Conservation (phyloP, 2,888 invertebrate genomes). For the Drosophila affinis region DNA sequence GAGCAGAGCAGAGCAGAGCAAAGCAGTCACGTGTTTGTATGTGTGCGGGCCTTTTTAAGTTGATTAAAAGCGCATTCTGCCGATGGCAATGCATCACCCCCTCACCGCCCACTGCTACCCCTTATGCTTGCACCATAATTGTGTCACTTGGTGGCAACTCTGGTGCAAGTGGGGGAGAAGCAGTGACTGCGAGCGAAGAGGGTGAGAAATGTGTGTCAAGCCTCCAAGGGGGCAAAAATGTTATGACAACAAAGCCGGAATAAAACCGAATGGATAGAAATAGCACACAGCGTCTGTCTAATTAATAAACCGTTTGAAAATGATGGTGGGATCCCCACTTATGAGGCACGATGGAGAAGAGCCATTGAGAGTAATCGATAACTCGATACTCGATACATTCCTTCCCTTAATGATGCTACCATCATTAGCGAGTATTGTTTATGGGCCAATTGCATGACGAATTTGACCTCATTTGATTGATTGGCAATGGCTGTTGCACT, state of each 20-base stretch:
- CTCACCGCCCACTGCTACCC: background rate
- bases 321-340: slow-evolving; percentile 3
- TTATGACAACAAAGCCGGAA: background rate
- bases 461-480: background rate
- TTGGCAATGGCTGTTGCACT: background rate
- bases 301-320: slow-evolving; percentile 40
- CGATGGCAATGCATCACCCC: slow-evolving; percentile 9
- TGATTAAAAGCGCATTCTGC: slow-evolving; percentile 65
- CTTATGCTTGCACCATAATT: slow-evolving; percentile 48
- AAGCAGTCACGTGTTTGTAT: background rate
- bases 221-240: slow-evolving; percentile 49
- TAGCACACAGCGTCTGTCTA: slow-evolving; percentile 23
- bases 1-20: background rate
- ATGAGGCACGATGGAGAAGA: background rate
- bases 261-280: slow-evolving; percentile 2
- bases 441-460: background rate
- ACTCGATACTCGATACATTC: background rate
- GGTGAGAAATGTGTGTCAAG: slow-evolving; percentile 67
- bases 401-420: background rate
- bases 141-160: slow-evolving; percentile 54
- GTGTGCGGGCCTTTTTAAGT: slow-evolving; percentile 55
- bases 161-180: slow-evolving; percentile 22
- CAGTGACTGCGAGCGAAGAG: too few relatives aligned
- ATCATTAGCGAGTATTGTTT: background rate
- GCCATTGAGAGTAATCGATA: background rate